Base-by-base conservation (phyloP, 2,797 vertebrate genomes). In the Falco peregrinus region DNA sequence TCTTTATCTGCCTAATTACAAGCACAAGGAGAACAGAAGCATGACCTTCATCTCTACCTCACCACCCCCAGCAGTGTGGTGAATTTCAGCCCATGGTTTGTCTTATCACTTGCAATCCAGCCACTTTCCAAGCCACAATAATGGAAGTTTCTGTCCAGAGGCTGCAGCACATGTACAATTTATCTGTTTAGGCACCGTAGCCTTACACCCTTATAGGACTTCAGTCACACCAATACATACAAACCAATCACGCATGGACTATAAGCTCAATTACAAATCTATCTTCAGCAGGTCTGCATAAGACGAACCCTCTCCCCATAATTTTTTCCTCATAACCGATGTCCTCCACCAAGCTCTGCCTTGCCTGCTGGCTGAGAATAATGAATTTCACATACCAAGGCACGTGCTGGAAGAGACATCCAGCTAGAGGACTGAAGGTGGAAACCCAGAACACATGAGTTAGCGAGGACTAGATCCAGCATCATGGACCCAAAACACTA, bases 1-100 rank as follows among this genome's bases (percentile, higher is more conserved):
- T 95, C 63, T 71, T 93, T 85, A 89, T 95, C 95, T 93, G 37
- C 21, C 68, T 50, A 47, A 84, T 75, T 88, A 84, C 33, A 93
- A n/a, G 82, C 82, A 90, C 73, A 84, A 61, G 56, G 85, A 91
- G 82, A 96, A 51, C 45, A 50, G 47, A 61, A 45, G 17, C 60
- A 75, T 57, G 87, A 93, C 79, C 89, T 93, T 93, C 87, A 69
- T 75, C 29, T 92, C 80, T 76, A 41, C 69, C 41, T 84, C 70
- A 75, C 50, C 16, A 2, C 33, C 33, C 17, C 25, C 45, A 63
- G 43, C 0, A 0, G 11, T 13, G 12, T 35, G 16, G 8, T 9
- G 6, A 65, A 53, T 90, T 91, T 90, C 60, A 89, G 60, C 5
- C 22, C 56, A 6, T 48, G 8, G 9, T 89, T 60, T 61, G 9